phyloP scores from a whole-genome alignment of 2,113 vertebrate species.

The Xenus cinereus region DNA sequence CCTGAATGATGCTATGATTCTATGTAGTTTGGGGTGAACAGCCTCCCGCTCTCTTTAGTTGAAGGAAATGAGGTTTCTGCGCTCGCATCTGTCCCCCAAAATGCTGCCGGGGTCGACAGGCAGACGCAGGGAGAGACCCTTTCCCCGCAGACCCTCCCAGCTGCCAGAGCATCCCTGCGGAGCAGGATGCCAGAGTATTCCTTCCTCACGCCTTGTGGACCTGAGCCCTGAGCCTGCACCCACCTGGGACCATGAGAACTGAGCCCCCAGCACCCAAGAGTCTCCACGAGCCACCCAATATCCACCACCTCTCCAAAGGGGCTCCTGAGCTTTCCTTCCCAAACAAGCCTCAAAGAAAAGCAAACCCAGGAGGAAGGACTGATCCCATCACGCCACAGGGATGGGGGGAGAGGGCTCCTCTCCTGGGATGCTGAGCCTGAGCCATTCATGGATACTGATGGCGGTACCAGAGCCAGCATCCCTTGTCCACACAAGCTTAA shows the following conservation, averaged over 20 bases:
- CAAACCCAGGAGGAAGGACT: accelerated
- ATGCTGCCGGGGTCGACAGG: accelerated
- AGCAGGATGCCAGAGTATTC: background rate
- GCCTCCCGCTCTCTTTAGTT: background rate
- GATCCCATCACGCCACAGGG: accelerated
- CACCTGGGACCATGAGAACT: accelerated
- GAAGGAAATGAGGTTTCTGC: background rate
- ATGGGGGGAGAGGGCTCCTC: accelerated
- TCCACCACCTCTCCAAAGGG: background rate
- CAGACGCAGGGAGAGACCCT: background rate
- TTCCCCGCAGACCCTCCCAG: background rate
- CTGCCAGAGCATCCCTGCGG: accelerated
- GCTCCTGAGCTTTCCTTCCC: background rate
- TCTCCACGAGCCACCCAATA: accelerated
- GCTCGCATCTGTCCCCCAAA: accelerated
- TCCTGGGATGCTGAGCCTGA: background rate
- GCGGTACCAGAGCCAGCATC: background rate
- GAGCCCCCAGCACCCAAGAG: background rate
- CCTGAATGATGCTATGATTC: too few relatives aligned
- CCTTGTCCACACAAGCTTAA: background rate
- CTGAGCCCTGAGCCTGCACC: background rate
- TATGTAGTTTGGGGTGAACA: background rate
- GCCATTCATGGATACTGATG: background rate
- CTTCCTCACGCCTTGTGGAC: background rate
- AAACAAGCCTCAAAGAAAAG: background rate